Base-by-base conservation (phyloP, 2,113 vertebrate species). In the Trogon surrucura region DNA sequence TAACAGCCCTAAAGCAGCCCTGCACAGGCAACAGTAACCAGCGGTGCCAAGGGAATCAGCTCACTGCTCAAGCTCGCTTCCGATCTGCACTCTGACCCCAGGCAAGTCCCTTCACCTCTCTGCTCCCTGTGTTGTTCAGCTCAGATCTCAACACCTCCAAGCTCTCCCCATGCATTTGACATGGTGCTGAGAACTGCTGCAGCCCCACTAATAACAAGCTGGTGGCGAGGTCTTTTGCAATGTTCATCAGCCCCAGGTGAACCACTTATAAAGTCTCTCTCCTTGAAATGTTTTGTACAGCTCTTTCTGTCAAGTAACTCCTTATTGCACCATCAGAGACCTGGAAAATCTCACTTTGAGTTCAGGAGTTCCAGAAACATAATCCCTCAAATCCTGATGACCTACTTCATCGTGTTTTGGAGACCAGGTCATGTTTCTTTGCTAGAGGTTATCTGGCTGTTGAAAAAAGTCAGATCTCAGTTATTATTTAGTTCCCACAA, bases 141-240 rank as follows among this genome's bases (percentile, higher is more conserved):
- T 91, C 36, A 36, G 61, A 65, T 81, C 89, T 87, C 61, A 81
- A 74, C 89, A 50, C 13, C 20, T 67, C 23, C 48, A 53, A 69
- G 48, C 34, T 70, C 8, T 38, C 47, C n/a, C 27, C 51, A 9
- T 0, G 0, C 2, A 0, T 80, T 75, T 91, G 38, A 57, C 73
- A n/a, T 2, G 1, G 58, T 50, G 32, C 61, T 25, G 74, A 16
- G 36, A 34, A 54, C 50, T n/a, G 19, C 58, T 66, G 78, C 54
- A 82, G n/a, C 57, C 30, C 45, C 22, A 38, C 66, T 86, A 47
- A 27, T 34, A 69, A 61, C 16, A 34, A 75, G 58, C 32, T 23
- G 20, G 17, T 78, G 64, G 11, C 1, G 11, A 89, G 22, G 51
- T n/a, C 77, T 92, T 95, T 61, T 47, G 19, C 57, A 51, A 65